Evolutionary conservation across 2,113 vertebrate genomes (phyloP).

Genomic region (Callocephalon fimbriatum): DNA sequence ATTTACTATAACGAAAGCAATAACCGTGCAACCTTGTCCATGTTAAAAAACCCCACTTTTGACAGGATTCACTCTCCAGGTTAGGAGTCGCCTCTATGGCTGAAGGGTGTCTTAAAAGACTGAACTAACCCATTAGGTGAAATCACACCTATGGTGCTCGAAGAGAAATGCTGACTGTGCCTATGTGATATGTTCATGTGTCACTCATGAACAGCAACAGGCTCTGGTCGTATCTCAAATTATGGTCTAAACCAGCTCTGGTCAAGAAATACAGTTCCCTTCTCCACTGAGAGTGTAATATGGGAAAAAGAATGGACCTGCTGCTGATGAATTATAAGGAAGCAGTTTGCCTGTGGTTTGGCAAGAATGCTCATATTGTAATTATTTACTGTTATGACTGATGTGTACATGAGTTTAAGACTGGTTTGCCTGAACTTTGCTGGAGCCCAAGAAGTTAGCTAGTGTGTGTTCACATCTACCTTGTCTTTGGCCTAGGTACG

Average conservation of each 20-base stretch:
- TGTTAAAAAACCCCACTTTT: neutral
- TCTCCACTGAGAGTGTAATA: neutral
- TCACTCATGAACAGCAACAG: neutral
- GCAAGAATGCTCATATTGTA: neutral
- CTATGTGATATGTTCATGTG: neutral
- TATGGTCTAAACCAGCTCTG: neutral
- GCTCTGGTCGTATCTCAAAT: neutral
- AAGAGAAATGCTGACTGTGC: neutral
- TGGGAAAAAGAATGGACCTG: neutral
- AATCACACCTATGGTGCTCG: rapidly evolving
- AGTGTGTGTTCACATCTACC: neutral
- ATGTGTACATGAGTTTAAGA: neutral
- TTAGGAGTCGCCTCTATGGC: neutral
- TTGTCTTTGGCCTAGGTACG: neutral
- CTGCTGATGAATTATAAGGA: neutral
- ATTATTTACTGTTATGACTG: conserved; percentile 4
- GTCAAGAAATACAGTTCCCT: neutral
- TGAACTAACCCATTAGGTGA: neutral
- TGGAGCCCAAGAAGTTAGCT: neutral
- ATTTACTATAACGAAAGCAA: neutral
- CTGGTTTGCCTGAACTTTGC: neutral
- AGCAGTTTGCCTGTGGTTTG: neutral
- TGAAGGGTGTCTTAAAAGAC: neutral
- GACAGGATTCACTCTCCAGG: neutral
- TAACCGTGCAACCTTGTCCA: neutral